A percentile compares a stretch with the other conserved stretches of the same genome.
Conservation (phyloP, 1,140 invertebrate species). For the Ceratina australensis region DNA sequence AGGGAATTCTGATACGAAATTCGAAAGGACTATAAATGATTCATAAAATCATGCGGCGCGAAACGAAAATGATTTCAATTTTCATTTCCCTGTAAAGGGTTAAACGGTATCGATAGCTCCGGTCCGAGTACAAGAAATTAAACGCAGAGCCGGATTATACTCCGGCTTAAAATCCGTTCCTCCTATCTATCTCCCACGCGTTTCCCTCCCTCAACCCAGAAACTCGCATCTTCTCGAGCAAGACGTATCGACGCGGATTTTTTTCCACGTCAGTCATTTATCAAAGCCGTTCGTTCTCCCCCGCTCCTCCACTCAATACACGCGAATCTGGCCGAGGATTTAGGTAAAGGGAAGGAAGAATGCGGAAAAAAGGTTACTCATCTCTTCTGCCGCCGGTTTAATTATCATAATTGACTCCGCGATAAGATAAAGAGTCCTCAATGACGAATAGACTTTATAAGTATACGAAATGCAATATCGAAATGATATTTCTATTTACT, state of each 20-base stretch:
- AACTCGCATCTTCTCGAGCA: slow-evolving; percentile 72
- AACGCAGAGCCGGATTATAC: not conserved
- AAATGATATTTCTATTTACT: too few relatives aligned
- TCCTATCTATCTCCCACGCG: not conserved
- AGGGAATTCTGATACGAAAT: too few relatives aligned
- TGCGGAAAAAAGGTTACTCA: not conserved
- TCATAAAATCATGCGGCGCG: not conserved
- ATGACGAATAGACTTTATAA: too few relatives aligned
- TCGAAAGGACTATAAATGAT: not conserved
- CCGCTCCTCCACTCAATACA: slow-evolving; percentile 58
- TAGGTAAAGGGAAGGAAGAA: slow-evolving; percentile 40
- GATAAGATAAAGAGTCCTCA: not conserved
- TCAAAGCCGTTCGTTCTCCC: slow-evolving; percentile 72
- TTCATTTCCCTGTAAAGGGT: not conserved
- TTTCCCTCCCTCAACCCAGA: slow-evolving; percentile 47
- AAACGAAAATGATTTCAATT: not conserved
- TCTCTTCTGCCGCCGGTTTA: too few relatives aligned
- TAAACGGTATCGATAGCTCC: not conserved
- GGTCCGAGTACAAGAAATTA: not conserved
- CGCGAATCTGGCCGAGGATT: slow-evolving; percentile 45
- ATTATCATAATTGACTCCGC: too few relatives aligned
- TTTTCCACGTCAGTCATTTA: slow-evolving; percentile 75
- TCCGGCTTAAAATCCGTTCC: not conserved
- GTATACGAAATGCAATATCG: too few relatives aligned
- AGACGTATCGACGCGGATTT: slow-evolving; percentile 78